Evolutionary conservation across 2,888 invertebrate genomes (phyloP).

Genomic region (Drosophila prolongata): DNA sequence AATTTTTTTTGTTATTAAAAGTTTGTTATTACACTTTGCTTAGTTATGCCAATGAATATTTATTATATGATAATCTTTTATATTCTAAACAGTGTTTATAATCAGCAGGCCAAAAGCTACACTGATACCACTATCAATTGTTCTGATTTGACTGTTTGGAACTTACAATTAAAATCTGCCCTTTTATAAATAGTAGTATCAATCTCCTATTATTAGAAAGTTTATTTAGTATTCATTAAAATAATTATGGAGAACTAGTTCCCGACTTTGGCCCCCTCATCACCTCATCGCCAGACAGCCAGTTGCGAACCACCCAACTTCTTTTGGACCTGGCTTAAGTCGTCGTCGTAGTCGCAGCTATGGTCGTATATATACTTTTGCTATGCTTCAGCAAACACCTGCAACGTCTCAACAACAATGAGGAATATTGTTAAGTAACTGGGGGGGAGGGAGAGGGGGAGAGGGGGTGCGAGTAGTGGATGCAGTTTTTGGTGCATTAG

Average conservation of each 20-base stretch:
- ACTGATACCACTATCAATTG: too few relatives aligned
- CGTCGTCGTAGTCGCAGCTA: constrained; percentile 29
- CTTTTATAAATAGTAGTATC: too few relatives aligned
- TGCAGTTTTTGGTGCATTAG: constrained; percentile 73
- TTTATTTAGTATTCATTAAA: not conserved
- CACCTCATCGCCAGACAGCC: constrained; percentile 7
- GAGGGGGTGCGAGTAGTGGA: constrained; percentile 7
- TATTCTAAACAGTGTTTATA: too few relatives aligned
- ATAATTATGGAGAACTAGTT: constrained; percentile 3
- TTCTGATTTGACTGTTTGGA: too few relatives aligned
- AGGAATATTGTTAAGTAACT: constrained; percentile 73
- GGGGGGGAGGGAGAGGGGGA: constrained; percentile 17
- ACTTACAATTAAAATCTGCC: too few relatives aligned
- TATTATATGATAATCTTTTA: too few relatives aligned
- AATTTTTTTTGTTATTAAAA: too few relatives aligned
- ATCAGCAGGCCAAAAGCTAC: too few relatives aligned
- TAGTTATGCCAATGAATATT: too few relatives aligned
- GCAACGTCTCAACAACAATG: constrained; percentile 79
- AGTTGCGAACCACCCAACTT: constrained; percentile 8
- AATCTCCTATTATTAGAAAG: too few relatives aligned
- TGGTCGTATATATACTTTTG: constrained; percentile 60
- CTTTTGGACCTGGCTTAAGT: constrained; percentile 24
- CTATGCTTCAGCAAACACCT: constrained; percentile 77
- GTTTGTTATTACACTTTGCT: too few relatives aligned
- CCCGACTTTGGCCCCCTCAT: not conserved